Percentiles rank a stretch among this genome's conserved stretches.
Evolutionary conservation across 2,888 invertebrate genomes (phyloP).

Genomic region (Cinara cedri): DNA sequence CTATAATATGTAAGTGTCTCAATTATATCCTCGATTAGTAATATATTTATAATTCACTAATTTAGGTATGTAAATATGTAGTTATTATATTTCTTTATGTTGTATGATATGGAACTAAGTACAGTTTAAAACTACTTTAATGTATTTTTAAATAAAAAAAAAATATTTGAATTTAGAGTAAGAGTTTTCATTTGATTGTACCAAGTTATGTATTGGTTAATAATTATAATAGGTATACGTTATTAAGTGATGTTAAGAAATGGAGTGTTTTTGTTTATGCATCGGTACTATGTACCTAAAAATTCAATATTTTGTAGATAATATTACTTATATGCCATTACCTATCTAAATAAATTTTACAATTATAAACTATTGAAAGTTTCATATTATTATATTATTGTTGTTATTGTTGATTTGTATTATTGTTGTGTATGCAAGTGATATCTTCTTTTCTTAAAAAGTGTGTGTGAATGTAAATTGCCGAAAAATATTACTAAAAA

Average conservation of each 20-base stretch:
- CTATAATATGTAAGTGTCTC: not conserved
- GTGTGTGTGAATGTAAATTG: conserved; percentile 26
- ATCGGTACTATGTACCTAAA: conserved; percentile 50
- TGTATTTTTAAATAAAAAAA: not conserved
- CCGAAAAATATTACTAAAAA: conserved; percentile 17
- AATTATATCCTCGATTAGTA: not conserved
- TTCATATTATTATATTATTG: conserved; percentile 17
- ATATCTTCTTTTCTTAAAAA: conserved; percentile 42
- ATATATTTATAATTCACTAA: not conserved
- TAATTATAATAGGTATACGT: conserved; percentile 2
- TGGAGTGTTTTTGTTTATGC: conserved; percentile 54
- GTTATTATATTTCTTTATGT: not conserved
- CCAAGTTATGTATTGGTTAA: not conserved
- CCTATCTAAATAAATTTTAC: conserved; percentile 11
- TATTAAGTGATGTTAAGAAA: conserved; percentile 20
- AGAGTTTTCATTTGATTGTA: not conserved
- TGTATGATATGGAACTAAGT: not conserved
- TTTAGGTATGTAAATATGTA: not conserved
- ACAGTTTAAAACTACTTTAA: not conserved
- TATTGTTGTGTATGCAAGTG: conserved; percentile 46
- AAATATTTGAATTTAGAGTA: not conserved
- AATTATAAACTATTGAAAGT: conserved; percentile 31
- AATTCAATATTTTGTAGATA: conserved; percentile 2
- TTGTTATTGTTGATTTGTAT: conserved; percentile 46
- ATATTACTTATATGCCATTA: conserved; percentile 5